Evolutionary conservation across 2,888 invertebrate species (phyloP).

Genomic region (Neuroscelio doddi): DNA sequence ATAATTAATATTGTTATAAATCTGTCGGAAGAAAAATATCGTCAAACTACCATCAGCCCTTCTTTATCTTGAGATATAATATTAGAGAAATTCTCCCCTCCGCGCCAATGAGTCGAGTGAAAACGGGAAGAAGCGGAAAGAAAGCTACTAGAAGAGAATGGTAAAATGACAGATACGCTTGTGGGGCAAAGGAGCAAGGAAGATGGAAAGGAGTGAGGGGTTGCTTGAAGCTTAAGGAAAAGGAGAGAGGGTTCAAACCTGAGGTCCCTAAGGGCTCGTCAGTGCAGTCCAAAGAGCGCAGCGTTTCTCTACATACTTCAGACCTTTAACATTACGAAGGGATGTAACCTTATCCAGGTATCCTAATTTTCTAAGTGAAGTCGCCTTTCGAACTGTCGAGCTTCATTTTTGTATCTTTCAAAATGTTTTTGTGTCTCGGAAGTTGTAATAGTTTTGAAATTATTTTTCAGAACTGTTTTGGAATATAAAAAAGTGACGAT

Average conservation of each 20-base stretch:
- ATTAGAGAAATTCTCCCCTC: slow-evolving; percentile 52
- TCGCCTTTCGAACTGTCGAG: no score
- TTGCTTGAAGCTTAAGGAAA: background rate
- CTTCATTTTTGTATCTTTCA: no score
- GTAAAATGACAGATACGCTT: slow-evolving; percentile 28
- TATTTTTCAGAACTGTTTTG: no score
- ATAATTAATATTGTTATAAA: no score
- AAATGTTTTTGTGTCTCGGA: no score
- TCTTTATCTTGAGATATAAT: slow-evolving; percentile 40
- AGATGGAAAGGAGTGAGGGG: background rate
- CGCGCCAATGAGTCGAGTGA: slow-evolving; percentile 35
- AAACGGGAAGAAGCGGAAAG: slow-evolving; percentile 28
- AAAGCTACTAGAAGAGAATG: slow-evolving; percentile 23
- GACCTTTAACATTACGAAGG: slow-evolving; percentile 32
- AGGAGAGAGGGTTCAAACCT: slow-evolving; percentile 29
- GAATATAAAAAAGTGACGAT: no score
- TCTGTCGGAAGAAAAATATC: no score
- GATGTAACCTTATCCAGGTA: slow-evolving; percentile 13
- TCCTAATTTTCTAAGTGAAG: no score
- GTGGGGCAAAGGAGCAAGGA: slow-evolving; percentile 4
- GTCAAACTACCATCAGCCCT: no score
- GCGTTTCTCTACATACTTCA: slow-evolving; percentile 17
- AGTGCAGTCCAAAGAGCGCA: slow-evolving; percentile 21
- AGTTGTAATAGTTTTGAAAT: no score
- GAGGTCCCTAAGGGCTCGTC: slow-evolving; percentile 31